A percentile compares a stretch with the other conserved stretches of the same genome.
phyloP scores from a whole-genome alignment of 2,113 vertebrate species.

The Myiagra hebetior region DNA sequence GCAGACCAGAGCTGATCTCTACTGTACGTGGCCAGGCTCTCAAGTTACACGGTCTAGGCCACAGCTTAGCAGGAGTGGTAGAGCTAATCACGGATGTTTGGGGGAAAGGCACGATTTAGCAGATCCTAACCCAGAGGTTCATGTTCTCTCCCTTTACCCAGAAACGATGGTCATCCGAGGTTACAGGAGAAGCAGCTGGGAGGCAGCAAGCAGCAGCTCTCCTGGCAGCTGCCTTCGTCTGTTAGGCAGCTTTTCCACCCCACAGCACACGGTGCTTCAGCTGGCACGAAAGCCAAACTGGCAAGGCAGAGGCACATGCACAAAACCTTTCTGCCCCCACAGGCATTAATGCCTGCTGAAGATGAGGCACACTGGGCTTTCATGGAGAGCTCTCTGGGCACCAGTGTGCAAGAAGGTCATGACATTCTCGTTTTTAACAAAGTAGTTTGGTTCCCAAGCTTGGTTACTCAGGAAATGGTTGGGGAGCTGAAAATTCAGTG shows the following conservation, averaged over 20 bases:
- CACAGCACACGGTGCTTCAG: constrained; percentile 39
- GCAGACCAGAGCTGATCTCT: not conserved
- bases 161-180: constrained; percentile 73
- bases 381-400: not conserved
- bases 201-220: constrained; percentile 44
- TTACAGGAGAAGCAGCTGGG: constrained; percentile 43
- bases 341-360: not conserved
- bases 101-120: constrained; percentile 29
- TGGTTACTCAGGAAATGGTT: not conserved
- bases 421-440: not conserved
- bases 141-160: constrained; percentile 70
- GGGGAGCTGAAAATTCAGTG: not conserved
- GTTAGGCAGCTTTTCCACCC: constrained; percentile 54
- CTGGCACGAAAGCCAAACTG: not conserved
- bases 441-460: not conserved
- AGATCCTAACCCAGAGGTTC: constrained; percentile 41
- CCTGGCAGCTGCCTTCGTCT: constrained; percentile 64
- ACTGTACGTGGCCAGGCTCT: not conserved
- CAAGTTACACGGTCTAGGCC: not conserved
- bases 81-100: not conserved
- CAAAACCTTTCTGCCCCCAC: not conserved
- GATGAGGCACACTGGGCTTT: not conserved
- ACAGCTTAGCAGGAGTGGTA: not conserved
- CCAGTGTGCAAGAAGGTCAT: not conserved
- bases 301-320: not conserved